phyloP scores from a whole-genome alignment of 2,888 invertebrate species.

The Ochropleura plecta region DNA sequence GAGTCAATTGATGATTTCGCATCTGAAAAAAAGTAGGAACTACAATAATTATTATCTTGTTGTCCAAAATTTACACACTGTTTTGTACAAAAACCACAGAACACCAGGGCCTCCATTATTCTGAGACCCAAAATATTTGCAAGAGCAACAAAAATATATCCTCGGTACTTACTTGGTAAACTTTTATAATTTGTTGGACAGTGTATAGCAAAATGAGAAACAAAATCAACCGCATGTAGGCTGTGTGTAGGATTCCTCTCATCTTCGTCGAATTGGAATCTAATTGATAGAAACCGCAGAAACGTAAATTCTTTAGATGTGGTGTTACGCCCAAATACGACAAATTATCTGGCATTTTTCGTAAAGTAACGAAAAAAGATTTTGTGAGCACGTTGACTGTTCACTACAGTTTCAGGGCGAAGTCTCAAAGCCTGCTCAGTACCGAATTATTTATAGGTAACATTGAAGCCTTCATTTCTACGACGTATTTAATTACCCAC shows the following conservation, averaged over 20 bases:
- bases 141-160: conserved; percentile 5
- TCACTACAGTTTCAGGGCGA: not conserved
- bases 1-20: no score
- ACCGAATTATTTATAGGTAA: not conserved
- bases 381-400: not conserved
- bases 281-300: conserved; percentile 73
- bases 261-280: conserved; percentile 64
- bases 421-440: not conserved
- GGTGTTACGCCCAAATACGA: conserved; percentile 67
- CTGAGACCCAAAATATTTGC: conserved; percentile 21
- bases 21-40: no score
- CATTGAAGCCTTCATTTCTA: not conserved
- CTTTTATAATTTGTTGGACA: conserved; percentile 74
- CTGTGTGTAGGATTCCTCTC: conserved; percentile 66
- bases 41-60: not conserved
- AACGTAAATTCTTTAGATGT: conserved; percentile 71
- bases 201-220: conserved; percentile 70
- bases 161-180: conserved; percentile 72
- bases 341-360: conserved; percentile 37
- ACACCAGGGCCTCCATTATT: not conserved
- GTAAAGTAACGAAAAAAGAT: not conserved
- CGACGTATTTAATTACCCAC: conserved; percentile 28
- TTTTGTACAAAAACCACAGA: not conserved
- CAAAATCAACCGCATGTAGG: conserved; percentile 72
- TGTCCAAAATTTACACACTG: not conserved